Base-by-base conservation (phyloP, 1,140 invertebrate species). In the Galendromus occidentalis region DNA sequence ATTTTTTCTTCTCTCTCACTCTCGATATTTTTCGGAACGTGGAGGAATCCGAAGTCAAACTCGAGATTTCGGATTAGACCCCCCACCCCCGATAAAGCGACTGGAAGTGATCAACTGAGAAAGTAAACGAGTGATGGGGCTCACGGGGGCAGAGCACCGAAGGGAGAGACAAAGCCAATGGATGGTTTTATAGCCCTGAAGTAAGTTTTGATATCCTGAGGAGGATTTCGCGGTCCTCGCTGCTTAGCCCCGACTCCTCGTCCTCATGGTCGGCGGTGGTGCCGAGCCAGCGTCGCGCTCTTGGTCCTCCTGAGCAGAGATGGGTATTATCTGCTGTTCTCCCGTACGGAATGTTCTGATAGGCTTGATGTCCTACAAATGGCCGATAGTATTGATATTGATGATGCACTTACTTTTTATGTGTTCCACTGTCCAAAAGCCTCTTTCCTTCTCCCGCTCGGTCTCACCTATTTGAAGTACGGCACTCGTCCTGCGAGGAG, bases 391-490 rank as follows among this genome's bases (percentile, higher is more conserved):
- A 59, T 59, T 59, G 51, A 59, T 59, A 59, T 59, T 59, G 51
- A 59, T 59, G 51, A 59, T 59, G 51, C 51, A 59, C 51, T 59
- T 59, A 59, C 51, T 59, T 59, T 47, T 59, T 59, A 59, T 59
- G 51, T 59, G 51, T 33, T 25, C 33, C 51, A 25, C 51, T 59
- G 18, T 39, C 33, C 33, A 9, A 39, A 9, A 39, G 33, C 33
- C 33, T 39, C 33, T 39, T 39, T 9, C 33, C 9, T 9, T 6
- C 33, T 39, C 33, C n/a, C n/a, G n/a, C n/a, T n/a, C n/a, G n/a
- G n/a, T 39, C 33, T 39, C 33, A 9, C 33, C 33, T 39, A 9
- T 39, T 39, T 39, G 33, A 39, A 39, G 33, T 39, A 39, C 33
- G 9, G 33, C 9, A 39, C 33, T 39, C 9, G 4, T 39, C 9